Base-by-base conservation (phyloP, 2,113 vertebrate genomes). In the Sciurus niger region DNA sequence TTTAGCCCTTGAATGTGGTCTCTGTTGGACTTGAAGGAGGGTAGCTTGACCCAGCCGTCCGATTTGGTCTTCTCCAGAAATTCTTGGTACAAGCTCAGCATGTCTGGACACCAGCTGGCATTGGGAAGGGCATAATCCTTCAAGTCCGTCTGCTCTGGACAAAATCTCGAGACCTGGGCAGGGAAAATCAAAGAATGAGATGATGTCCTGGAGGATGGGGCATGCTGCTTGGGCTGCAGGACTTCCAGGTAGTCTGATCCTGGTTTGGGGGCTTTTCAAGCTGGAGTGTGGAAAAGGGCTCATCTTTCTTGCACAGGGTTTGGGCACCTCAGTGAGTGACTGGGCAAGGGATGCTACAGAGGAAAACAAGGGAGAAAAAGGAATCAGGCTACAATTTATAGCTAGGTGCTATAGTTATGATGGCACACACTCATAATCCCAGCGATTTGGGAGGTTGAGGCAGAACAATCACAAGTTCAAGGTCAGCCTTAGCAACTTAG, bases 61-160 rank as follows among this genome's bases (percentile, higher is more conserved):
- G 82, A 84, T 88, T 98, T 98, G 87, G 98, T 98, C 94, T 98
- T 98, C 70, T 98, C 98, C 93, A 98, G 98, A 78, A 99, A 99
- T 43, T 98, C 97, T 3, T 99, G 97, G 53, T 99, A 99, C 76
- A 99, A 79, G 16, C 82, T 85, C 97, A 93, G 92, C 98, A 99
- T 99, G 74, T 99, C 99, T 25, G 98, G 77, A 73, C 97, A 97
- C 99, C 99, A 99, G 9, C 99, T 99, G 5, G 98, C 90, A 93
- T 99, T 99, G 4, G 99, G 99, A 60, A 99, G 93, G 86, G 99
- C 98, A 65, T 98, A 99, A 94, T 99, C 99, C 48, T 98, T 98
- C 0, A 95, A 80, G 28, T 90, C 92, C 51, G 72, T 88, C 87
- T 83, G 95, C 77, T 95, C 10, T 4, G 0, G 30, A 55, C 93